Evolutionary conservation across 2,888 invertebrate genomes (phyloP).

Genomic region (Habrosyne pyritoides): DNA sequence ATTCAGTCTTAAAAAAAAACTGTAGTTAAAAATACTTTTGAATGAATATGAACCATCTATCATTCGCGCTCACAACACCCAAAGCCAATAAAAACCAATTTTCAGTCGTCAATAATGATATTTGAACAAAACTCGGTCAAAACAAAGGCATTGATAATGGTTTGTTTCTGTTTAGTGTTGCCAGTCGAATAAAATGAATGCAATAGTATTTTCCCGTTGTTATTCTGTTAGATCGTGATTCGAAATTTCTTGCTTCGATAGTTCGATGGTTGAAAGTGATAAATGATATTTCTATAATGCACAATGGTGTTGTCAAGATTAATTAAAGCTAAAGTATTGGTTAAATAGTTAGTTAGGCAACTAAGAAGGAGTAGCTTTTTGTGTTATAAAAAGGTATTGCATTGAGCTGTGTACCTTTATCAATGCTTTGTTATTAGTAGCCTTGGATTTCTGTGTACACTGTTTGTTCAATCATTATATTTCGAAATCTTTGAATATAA

Average conservation of each 20-base stretch:
- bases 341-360: slow-evolving; percentile 79
- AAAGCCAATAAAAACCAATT: slow-evolving; percentile 20
- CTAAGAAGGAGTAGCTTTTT: slow-evolving; percentile 64
- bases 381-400: slow-evolving; percentile 25
- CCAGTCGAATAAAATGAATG: slow-evolving; percentile 45
- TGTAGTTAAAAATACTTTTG: slow-evolving; percentile 14
- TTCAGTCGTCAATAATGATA: slow-evolving; percentile 40
- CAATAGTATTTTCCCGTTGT: slow-evolving; percentile 43
- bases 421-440: not conserved
- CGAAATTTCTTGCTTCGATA: slow-evolving; percentile 61
- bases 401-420: slow-evolving; percentile 3
- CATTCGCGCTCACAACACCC: slow-evolving; percentile 19
- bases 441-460: slow-evolving; percentile 1
- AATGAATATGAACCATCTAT: slow-evolving; percentile 14
- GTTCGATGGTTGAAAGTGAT: slow-evolving; percentile 68
- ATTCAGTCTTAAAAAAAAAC: slow-evolving; percentile 14
- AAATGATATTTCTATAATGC: slow-evolving; percentile 66
- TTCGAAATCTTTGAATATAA: not conserved
- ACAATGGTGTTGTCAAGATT: slow-evolving; percentile 78
- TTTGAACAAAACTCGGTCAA: slow-evolving; percentile 41
- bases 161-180: slow-evolving; percentile 44
- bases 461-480: not conserved
- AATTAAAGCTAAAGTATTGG: slow-evolving; percentile 76
- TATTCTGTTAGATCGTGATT: slow-evolving; percentile 42
- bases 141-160: slow-evolving; percentile 44